Evolutionary conservation across 2,113 vertebrate species (phyloP).

Genomic region (Mobula hypostoma): DNA sequence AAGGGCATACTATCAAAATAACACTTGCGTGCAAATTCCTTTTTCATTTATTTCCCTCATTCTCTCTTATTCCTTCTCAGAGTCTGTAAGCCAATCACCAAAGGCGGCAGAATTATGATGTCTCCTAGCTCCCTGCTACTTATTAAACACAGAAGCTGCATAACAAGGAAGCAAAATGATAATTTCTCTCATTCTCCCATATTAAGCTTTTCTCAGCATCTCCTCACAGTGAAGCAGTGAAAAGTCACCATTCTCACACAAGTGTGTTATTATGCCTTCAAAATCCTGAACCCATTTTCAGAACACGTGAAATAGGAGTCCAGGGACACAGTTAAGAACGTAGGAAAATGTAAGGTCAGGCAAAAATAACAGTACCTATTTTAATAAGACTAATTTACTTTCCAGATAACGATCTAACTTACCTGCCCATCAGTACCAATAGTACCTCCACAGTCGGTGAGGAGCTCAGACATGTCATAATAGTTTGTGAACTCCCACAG

Average conservation of each 20-base stretch:
- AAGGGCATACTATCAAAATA: neutral
- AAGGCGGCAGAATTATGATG: neutral
- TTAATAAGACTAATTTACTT: neutral
- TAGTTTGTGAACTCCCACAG: conserved; percentile 68
- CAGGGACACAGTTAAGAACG: neutral
- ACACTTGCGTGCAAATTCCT: neutral
- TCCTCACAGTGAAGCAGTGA: neutral
- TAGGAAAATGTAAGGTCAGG: neutral
- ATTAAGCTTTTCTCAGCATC: neutral
- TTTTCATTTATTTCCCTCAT: neutral
- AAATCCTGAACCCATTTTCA: neutral
- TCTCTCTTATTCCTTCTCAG: neutral
- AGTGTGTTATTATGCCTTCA: neutral
- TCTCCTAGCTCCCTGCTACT: neutral
- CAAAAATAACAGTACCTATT: neutral
- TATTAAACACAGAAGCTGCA: neutral
- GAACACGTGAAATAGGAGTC: neutral
- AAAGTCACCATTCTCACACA: neutral
- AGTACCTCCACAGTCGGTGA: conserved; percentile 60
- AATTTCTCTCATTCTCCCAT: neutral
- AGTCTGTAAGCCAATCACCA: neutral
- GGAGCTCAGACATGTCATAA: conserved; percentile 64
- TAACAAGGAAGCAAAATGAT: neutral
- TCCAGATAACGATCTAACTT: conserved; percentile 25
- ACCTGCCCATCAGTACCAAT: conserved; percentile 67